These are phyloP conservation scores for Agrochola circellaris DNA, from an alignment of 2,888 invertebrate species.

Conservation along the genomic window DNA sequence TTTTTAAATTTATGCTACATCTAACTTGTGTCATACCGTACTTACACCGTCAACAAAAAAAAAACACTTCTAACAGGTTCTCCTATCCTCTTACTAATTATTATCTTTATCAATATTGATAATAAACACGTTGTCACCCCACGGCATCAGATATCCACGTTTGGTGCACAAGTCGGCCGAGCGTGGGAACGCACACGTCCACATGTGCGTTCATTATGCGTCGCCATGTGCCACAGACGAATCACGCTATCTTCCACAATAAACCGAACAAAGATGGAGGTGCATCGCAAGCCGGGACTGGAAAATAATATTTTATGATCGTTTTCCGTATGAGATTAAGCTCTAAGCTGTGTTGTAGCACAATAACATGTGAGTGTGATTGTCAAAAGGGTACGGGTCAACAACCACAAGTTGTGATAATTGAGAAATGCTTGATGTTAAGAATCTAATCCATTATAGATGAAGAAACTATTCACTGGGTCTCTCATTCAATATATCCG, in stretches of 20 bases:
- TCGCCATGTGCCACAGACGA: slow-evolving; percentile 53
- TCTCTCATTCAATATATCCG: neutral
- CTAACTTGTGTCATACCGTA: too few species aligned
- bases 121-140: slow-evolving; percentile 9
- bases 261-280: slow-evolving; percentile 19
- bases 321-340: slow-evolving; percentile 18
- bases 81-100: slow-evolving; percentile 11
- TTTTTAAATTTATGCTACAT: too few species aligned
- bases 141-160: slow-evolving; percentile 13
- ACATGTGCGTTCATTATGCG: slow-evolving; percentile 65
- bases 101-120: slow-evolving; percentile 30
- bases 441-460: neutral
- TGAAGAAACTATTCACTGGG: neutral
- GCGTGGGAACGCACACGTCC: slow-evolving; percentile 49
- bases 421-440: neutral
- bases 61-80: neutral
- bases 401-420: neutral
- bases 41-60: neutral
- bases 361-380: neutral
- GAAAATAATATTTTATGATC: slow-evolving; percentile 21
- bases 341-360: slow-evolving; percentile 1
- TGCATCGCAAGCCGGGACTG: slow-evolving; percentile 7
- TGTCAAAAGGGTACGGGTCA: neutral
- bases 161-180: neutral
- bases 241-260: slow-evolving; percentile 14